phyloP scores from a whole-genome alignment of 2,113 vertebrate species.

The Ciconia maguari region DNA sequence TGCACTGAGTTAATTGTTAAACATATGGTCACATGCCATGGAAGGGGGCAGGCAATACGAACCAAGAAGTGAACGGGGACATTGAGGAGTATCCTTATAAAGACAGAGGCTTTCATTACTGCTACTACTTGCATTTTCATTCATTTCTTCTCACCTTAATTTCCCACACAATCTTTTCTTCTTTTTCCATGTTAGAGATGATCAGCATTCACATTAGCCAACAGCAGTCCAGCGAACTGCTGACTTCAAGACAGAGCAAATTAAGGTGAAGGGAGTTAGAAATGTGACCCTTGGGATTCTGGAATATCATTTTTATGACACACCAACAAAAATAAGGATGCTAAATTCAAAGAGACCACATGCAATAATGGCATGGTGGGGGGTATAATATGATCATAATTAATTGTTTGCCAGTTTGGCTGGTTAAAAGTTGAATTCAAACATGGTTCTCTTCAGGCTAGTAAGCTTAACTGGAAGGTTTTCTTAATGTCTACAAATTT shows the following conservation, averaged over 20 bases:
- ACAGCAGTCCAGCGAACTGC: not conserved
- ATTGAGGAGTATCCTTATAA: not conserved
- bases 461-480: not conserved
- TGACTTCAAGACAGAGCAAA: not conserved
- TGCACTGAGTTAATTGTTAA: slow-evolving; percentile 40
- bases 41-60: not conserved
- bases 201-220: not conserved
- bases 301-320: not conserved
- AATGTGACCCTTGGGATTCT: not conserved
- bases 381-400: not conserved
- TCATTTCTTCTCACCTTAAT: not conserved
- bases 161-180: not conserved
- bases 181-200: not conserved
- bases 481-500: not conserved
- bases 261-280: not conserved
- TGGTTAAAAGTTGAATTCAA: not conserved
- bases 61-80: not conserved
- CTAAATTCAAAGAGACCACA: not conserved
- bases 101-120: not conserved
- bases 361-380: not conserved
- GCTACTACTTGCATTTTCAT: not conserved
- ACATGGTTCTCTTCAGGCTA: not conserved
- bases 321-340: not conserved
- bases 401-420: not conserved
- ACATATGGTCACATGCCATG: slow-evolving; percentile 41